Evolutionary conservation across 2,888 invertebrate species (phyloP), one percentile per base, ranked within the genome.

Genomic region (Amphipyra berbera): DNA sequence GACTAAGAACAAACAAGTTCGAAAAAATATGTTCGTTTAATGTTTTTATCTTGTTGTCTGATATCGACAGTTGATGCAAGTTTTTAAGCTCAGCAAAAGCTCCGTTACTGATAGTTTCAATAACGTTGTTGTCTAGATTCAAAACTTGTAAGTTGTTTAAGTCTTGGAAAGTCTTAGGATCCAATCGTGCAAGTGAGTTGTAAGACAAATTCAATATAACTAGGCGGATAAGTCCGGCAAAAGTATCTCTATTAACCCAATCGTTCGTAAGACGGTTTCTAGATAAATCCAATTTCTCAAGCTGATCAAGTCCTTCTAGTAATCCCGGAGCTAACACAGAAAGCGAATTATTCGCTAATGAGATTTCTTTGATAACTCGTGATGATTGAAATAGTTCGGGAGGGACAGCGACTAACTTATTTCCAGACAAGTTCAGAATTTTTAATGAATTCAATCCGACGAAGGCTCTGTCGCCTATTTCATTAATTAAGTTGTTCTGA

Each of bases 301-400:
- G 94, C 86, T 97, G 96, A 88, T 96, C 96, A 78, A 97, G 94
- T 62, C 96, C 96, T 90, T 97, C 96, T 64, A 98, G 95, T 68
- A 97, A 91, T 54, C 97, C 97, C 12, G 97, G 97, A 52, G 97
- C 97, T 64, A 98, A 91, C 40, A 97, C 96, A 70, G 96, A 95
- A 68, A 98, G 92, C n/a, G 97, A 97, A 90, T 98, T 98, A 90
- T 97, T 97, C 78, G 96, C 96, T 81, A 97, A 95, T 86, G 97
- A 96, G 79, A 98, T 95, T 88, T 97, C 96, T 78, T 96, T 95
- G 75, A 98, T 93, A 82, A 97, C 96, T 79, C 96, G 95, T 46
- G 96, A 96, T 73, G 96, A 96, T 87, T 96, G 96, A 90, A 98
- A 97, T 79, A 98, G 90, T 90, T 97, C 97, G 15, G 97, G 97